Evolutionary conservation across 2,113 vertebrate species (phyloP), one percentile per base, ranked within the genome.

Genomic region (Rhinoderma darwinii): DNA sequence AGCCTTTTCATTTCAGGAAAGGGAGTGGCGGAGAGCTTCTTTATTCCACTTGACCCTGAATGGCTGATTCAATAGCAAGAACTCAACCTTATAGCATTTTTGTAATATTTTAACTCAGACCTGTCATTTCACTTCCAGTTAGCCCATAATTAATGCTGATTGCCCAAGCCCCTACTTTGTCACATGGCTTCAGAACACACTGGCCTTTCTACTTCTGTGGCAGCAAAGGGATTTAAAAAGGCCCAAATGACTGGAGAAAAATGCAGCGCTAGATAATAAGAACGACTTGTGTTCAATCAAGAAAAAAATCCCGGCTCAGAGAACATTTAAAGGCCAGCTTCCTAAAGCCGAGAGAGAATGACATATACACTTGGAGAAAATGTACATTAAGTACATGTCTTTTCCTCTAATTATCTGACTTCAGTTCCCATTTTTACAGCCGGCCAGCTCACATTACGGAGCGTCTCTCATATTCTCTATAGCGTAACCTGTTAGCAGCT

Each of bases 301-400:
- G 93, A 88, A 91, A 93, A 91, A 90, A 93, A 92, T 92, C 87
- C 95, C 90, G 93, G 92, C 90, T 93, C 89, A 9, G 89, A 92
- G 92, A 94, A 93, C 94, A 94, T 94, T 96, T 96, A 97, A 98
- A 96, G 96, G 96, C 96, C 97, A 96, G 92, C 90, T 94, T 93
- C 96, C 94, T 94, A 94, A 96, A 96, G 68, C 96, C 89, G 91
- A 89, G 88, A 91, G 86, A 76, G 87, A 88, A 90, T 85, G 89
- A 90, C 89, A 73, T 70, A 27, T n/a, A 81, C 88, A 86, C 88
- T 89, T 30, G 82, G 74, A 91, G 70, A 88, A 79, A 90, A 80
- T 90, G 93, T 92, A 92, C 5, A 90, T 87, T 90, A 85, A 86
- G 81, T 90, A 89, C 54, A 82, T 90, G 84, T 88, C 90, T 90